phyloP scores from a whole-genome alignment of 2,888 invertebrate genomes.

The Agrochola lota region DNA sequence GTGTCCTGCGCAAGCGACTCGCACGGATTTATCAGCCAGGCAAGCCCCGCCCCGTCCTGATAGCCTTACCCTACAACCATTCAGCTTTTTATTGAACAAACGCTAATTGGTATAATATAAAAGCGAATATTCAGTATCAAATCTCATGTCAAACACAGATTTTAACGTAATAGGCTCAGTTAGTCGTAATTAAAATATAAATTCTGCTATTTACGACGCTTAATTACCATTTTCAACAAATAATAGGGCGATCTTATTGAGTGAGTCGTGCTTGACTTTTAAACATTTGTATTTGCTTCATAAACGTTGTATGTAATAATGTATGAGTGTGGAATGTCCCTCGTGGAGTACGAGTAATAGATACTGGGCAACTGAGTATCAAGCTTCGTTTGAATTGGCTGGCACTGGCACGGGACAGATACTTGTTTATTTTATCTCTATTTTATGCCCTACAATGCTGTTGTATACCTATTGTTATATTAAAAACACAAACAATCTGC shows the following conservation, averaged over 20 bases:
- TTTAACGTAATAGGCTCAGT: constrained; percentile 46
- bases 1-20: constrained; percentile 54
- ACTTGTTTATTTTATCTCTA: neutral
- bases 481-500: neutral
- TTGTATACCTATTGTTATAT: neutral
- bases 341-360: constrained; percentile 20
- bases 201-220: constrained; percentile 57
- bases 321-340: constrained; percentile 23
- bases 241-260: constrained; percentile 34
- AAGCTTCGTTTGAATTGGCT: constrained; percentile 29
- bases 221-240: constrained; percentile 63
- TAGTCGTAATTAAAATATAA: constrained; percentile 60
- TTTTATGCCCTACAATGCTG: neutral
- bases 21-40: constrained; percentile 69
- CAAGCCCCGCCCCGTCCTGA: constrained; percentile 67
- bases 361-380: constrained; percentile 21
- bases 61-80: constrained; percentile 56
- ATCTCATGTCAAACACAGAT: constrained; percentile 44
- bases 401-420: neutral
- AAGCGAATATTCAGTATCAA: constrained; percentile 41
- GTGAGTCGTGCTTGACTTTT: constrained; percentile 33
- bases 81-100: constrained; percentile 50
- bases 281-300: constrained; percentile 37
- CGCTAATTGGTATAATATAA: constrained; percentile 44
- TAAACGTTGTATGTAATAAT: constrained; percentile 9